A percentile compares a stretch with the other conserved stretches of the same genome.
Conservation (phyloP, 37 sponge, comb jelly and placozoan species). For the Halichondria panicea region DNA sequence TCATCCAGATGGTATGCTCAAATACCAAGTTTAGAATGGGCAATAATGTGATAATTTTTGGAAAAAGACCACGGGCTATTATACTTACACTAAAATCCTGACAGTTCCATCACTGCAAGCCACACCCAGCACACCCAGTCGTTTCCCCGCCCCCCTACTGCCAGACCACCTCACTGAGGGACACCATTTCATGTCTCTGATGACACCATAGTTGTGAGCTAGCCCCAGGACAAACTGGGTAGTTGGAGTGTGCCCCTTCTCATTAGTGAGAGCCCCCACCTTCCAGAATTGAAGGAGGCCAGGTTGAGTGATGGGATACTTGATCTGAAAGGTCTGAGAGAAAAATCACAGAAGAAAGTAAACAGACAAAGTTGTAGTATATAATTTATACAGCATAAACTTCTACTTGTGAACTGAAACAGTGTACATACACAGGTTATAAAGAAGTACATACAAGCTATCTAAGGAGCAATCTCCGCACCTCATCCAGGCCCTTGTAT, state of each 20-base stretch:
- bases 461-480: too few relatives aligned
- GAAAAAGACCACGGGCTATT: not conserved
- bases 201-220: constrained; percentile 50
- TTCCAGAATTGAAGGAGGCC: constrained; percentile 57
- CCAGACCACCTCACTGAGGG: constrained; percentile 13
- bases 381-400: not conserved
- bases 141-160: not conserved
- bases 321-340: constrained; percentile 14
- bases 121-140: constrained; percentile 58
- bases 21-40: not conserved
- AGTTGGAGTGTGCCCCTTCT: not conserved
- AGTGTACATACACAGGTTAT: not conserved
- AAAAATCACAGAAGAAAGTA: not conserved
- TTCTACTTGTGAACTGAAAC: not conserved
- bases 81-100: constrained; percentile 52
- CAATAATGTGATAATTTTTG: not conserved
- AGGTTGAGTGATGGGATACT: not conserved
- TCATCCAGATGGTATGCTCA: too few relatives aligned
- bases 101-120: constrained; percentile 74
- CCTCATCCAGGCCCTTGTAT: constrained; percentile 32
- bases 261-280: constrained; percentile 17
- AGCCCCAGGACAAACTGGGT: constrained; percentile 31
- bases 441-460: not conserved
- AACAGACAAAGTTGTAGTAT: not conserved
- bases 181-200: constrained; percentile 70